phyloP scores from a whole-genome alignment of 2,113 vertebrate species.

The Vidua macroura region DNA sequence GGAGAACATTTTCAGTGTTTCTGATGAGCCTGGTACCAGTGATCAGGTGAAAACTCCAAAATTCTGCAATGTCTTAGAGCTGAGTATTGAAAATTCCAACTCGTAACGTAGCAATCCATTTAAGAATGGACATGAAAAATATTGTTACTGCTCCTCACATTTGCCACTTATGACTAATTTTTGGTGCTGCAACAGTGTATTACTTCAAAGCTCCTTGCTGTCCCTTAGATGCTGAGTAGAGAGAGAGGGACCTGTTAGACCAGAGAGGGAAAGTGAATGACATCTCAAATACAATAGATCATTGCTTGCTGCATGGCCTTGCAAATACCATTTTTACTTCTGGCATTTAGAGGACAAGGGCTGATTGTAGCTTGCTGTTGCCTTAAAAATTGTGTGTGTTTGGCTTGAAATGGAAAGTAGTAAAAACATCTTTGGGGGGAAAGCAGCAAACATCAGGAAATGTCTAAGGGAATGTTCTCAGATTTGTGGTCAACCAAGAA shows the following conservation, averaged over 20 bases:
- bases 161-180: not conserved
- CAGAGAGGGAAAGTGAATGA: not conserved
- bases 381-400: not conserved
- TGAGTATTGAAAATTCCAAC: not conserved
- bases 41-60: not conserved
- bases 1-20: not conserved
- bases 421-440: not conserved
- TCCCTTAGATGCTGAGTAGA: not conserved
- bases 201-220: not conserved
- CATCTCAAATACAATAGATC: not conserved
- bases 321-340: not conserved
- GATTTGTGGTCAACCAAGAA: not conserved
- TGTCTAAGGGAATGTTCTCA: not conserved
- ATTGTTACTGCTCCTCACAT: not conserved
- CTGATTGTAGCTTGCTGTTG: not conserved
- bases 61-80: not conserved
- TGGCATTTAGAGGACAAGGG: conserved; percentile 21
- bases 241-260: not conserved
- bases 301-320: conserved; percentile 40
- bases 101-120: not conserved
- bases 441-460: not conserved
- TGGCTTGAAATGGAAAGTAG: not conserved
- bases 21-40: not conserved
- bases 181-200: not conserved
- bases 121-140: not conserved